Percentiles rank a stretch among this genome's conserved stretches.
These are phyloP conservation scores for Phalacrocorax carbo DNA, from an alignment of 2,113 vertebrate species.

Conservation along the genomic window DNA sequence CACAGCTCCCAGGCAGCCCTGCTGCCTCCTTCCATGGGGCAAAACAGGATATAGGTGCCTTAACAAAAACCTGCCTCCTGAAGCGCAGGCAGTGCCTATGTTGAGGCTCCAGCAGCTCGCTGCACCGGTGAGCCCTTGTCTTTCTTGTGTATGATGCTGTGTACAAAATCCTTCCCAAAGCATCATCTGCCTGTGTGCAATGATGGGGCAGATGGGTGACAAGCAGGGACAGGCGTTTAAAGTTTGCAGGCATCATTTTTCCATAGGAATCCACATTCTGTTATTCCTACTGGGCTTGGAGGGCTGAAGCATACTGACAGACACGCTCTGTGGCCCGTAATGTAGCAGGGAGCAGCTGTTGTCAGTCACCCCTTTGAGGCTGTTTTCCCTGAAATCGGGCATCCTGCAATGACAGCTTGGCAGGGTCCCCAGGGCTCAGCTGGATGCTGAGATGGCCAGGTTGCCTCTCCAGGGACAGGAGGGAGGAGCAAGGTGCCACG, in stretches of 20 bases:
- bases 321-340: neutral
- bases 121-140: fast-evolving
- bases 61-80: neutral
- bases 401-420: neutral
- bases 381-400: neutral
- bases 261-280: neutral
- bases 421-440: neutral
- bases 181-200: neutral
- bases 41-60: neutral
- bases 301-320: fast-evolving
- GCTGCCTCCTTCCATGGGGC: neutral
- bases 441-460: fast-evolving
- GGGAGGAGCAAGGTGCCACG: neutral
- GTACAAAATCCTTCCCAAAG: neutral
- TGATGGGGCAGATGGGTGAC: fast-evolving
- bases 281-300: neutral
- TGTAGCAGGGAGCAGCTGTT: conserved; percentile 19
- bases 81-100: neutral
- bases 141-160: neutral
- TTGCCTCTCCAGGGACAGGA: neutral
- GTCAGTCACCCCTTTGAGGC: neutral
- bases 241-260: neutral
- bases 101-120: neutral
- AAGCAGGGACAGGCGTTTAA: neutral
- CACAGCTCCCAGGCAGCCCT: fast-evolving